Evolutionary conservation across 2,888 invertebrate species (phyloP), one percentile per base, ranked within the genome.

Genomic region (Apotomis capreana): DNA sequence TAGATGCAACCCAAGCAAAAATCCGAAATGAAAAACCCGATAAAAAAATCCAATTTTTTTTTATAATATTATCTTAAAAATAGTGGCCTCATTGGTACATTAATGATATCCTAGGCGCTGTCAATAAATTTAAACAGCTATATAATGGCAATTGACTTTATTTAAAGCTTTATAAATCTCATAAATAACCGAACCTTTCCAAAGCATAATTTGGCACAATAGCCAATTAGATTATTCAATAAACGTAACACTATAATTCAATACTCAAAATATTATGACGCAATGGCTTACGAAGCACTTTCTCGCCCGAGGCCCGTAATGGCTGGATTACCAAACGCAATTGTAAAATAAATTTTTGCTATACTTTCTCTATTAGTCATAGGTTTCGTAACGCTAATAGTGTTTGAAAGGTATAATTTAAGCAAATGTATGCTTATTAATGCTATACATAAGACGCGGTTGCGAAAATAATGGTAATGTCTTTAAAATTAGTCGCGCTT

Each of bases 291-390:
- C 60, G 13, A 26, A 12, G 5, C 46, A 62, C 71, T 68, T 72
- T 72, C 71, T 63, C 71, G 51, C 44, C 58, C 9, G 8, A 5
- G 2, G 26, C 12, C 46, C 37, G 40, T 69, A 68, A 62, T 52
- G 52, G 51, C 40, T 5, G 8, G 8, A 68, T 72, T 72, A 68
- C 68, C 68, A 61, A 72, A 71, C 54, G 62, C 67, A 68, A 68
- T 67, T 55, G 70, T 68, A 52, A 62, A 68, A 51, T 57, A 58
- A 13, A 62, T n/a, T 40, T 58, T 49, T 36, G 61, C 61, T 44
- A 36, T 51, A 61, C 71, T 72, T 72, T 72, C 71, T 62, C 71
- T 46, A 58, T 68, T 72, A 68, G 52, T 61, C 68, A 58, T 51
- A 44, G 46, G 55, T 61, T 52, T 57, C 62, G 68, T 68, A 71